Percentiles rank a stretch among this genome's conserved stretches.
phyloP scores from a whole-genome alignment of 2,113 vertebrate species.

The Salvator merianae region DNA sequence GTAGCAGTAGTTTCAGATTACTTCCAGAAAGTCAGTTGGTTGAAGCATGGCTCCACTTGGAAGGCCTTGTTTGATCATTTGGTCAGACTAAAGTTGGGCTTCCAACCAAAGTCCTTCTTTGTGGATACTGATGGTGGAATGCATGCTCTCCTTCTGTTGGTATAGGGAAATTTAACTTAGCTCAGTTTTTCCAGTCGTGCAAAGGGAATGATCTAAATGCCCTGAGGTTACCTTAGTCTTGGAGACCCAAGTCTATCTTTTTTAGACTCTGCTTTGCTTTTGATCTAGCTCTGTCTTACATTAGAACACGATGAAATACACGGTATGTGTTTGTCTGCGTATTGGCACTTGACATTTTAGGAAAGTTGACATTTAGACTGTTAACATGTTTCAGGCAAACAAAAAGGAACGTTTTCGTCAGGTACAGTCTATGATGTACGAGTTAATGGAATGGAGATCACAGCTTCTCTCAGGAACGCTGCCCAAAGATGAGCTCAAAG shows the following conservation, averaged over 20 bases:
- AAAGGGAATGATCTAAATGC: not conserved
- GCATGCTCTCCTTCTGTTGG: not conserved
- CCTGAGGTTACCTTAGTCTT: not conserved
- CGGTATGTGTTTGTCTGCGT: too few species aligned
- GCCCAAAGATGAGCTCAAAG: constrained; percentile 95
- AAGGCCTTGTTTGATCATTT: too few species aligned
- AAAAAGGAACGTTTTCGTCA: constrained; percentile 83
- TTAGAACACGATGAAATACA: too few species aligned
- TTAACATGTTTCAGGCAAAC: constrained; percentile 73
- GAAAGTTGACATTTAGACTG: not conserved
- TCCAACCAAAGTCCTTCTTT: too few species aligned
- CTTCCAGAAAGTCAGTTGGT: too few species aligned
- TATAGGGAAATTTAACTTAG: too few species aligned
- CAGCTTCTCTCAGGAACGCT: constrained; percentile 95
- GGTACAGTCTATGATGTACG: constrained; percentile 92
- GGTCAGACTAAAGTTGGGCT: too few species aligned
- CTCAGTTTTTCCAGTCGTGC: not conserved
- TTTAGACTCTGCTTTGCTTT: not conserved
- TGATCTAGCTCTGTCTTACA: too few species aligned
- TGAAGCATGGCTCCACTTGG: too few species aligned
- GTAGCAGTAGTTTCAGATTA: not conserved
- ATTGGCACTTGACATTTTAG: not conserved
- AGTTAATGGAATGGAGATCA: constrained; percentile 96
- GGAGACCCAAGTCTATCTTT: not conserved
- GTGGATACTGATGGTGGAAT: too few species aligned